Evolutionary conservation across 2,113 vertebrate genomes (phyloP), one percentile per base, ranked within the genome.

Genomic region (Cyanoderma ruficeps): DNA sequence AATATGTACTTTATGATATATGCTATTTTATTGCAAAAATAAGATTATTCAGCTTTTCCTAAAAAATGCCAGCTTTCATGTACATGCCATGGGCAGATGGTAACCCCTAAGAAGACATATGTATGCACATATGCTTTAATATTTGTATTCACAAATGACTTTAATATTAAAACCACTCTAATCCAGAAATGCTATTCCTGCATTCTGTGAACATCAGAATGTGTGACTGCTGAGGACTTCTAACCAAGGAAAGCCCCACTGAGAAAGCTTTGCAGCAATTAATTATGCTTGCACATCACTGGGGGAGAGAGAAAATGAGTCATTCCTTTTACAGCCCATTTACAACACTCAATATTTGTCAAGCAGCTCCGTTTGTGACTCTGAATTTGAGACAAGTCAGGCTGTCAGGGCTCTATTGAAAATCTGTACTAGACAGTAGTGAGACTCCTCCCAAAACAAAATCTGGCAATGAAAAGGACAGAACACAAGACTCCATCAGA

Each of bases 91-190:
- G 28, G 55, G n/a, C 78, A 94, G 78, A 88, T 79, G 94, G 78
- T 31, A 86, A n/a, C 46, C 37, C 20, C 27, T 35, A 77, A 65
- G 35, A 16, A 92, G 68, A 82, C 70, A 90, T 60, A 91, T 83
- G 82, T 46, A 81, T 59, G 56, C 33, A 87, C 72, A 91, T 91
- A 96, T 61, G 61, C 15, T 93, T 89, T 88, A 46, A 68, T 87
- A 89, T 56, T 90, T 89, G 18, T 85, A 79, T 64, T 90, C 71
- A 83, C 6, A 91, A 90, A 85, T 46, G 7, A 15, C 7, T 90
- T 93, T 85, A 91, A 71, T 72, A 86, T 72, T 65, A 74, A 80
- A 90, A 90, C 17, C 25, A 70, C 16, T 77, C 20, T 70, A 79
- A 82, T 64, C 31, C 24, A 70, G 46, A 84, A 82, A 86, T 65